These are phyloP conservation scores for Scelioninae gen. 2 DNA, from an alignment of 2,888 invertebrate genomes.

Conservation along the genomic window DNA sequence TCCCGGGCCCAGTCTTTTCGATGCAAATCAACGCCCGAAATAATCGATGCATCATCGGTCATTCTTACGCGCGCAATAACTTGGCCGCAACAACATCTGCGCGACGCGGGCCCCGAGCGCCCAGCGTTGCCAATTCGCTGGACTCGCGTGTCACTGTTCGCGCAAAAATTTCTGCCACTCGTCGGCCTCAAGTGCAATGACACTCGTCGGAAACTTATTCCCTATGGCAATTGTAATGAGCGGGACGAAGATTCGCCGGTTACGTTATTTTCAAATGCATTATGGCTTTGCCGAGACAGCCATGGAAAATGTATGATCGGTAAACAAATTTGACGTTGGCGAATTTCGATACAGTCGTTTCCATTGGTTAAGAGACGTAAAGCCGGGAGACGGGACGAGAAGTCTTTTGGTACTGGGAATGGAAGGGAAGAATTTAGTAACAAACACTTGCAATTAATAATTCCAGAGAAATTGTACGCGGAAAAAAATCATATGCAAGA, in stretches of 20 bases:
- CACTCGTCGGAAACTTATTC: conserved; percentile 42
- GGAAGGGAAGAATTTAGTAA: no score
- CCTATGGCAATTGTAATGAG: conserved; percentile 48
- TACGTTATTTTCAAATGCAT: conserved; percentile 17
- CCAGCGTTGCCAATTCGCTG: conserved; percentile 51
- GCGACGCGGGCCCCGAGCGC: conserved; percentile 23
- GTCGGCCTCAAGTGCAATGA: conserved; percentile 48
- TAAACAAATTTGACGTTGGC: conserved; percentile 15
- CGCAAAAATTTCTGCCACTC: conserved; percentile 51
- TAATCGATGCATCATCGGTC: conserved; percentile 53
- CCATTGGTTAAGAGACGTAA: no score
- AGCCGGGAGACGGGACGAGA: no score
- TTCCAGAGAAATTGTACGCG: no score
- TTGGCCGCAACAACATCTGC: conserved; percentile 50
- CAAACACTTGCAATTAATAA: no score
- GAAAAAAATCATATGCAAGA: no score
- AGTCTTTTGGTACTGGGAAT: no score
- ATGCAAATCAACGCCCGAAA: conserved; percentile 55
- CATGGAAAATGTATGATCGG: conserved; percentile 15
- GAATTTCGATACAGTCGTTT: no score
- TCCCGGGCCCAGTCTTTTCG: conserved; percentile 32
- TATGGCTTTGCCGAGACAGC: conserved; percentile 3
- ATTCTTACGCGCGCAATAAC: conserved; percentile 44
- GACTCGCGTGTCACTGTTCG: conserved; percentile 51
- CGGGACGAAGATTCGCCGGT: conserved; percentile 26